Conservation (phyloP, 1,140 invertebrate genomes). For the Drosophila kepulauana region DNA sequence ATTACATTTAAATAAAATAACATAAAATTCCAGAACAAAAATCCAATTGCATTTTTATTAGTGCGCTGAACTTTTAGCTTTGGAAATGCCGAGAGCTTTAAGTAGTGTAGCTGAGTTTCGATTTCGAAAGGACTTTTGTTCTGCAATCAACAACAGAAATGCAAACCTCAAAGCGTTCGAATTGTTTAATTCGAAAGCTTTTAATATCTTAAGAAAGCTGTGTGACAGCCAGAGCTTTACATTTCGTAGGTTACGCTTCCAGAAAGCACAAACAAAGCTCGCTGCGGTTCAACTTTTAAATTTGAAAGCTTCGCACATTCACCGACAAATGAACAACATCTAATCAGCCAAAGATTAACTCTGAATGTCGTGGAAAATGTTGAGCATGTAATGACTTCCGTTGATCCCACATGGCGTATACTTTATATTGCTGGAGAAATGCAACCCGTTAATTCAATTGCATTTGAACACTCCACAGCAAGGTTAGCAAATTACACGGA, state of each 20-base stretch:
- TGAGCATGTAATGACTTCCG: background rate
- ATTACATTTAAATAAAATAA: constrained; percentile 58
- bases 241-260: no score
- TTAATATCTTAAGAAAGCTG: background rate
- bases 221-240: background rate
- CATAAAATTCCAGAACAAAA: constrained; percentile 17
- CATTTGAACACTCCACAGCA: constrained; percentile 21
- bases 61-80: background rate
- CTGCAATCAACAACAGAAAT: no score
- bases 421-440: constrained; percentile 14
- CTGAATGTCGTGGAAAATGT: background rate
- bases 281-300: background rate
- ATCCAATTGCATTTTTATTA: background rate
- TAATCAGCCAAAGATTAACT: background rate
- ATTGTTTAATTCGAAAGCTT: no score
- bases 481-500: constrained; percentile 29
- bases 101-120: background rate
- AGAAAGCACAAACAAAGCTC: background rate
- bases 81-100: background rate
- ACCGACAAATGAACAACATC: background rate
- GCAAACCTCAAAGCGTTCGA: no score
- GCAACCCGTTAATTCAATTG: constrained; percentile 1
- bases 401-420: constrained; percentile 38
- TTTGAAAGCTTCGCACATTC: background rate
- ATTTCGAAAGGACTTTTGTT: background rate